Base-by-base conservation (phyloP, 2,113 vertebrate genomes). In the Peromyscus maniculatus region DNA sequence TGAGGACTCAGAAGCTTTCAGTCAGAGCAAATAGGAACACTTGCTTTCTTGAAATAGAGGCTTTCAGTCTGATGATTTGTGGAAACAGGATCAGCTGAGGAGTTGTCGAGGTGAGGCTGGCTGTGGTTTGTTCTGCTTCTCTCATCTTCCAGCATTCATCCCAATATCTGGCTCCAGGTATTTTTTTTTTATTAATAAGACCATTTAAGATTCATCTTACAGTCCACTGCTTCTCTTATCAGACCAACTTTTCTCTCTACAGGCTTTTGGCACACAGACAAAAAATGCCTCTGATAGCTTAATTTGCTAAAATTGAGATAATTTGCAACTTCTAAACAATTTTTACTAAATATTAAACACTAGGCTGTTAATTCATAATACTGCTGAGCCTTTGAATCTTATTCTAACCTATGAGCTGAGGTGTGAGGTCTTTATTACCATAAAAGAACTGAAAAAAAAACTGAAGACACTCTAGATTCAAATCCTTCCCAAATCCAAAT, bases 331-430 rank as follows among this genome's bases (percentile, higher is more conserved):
- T 91, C 57, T 15, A 55, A 39, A 55, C 55, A 39, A 24, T 52
- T 31, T 89, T 95, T 55, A 43, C 9, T 84, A 52, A 77, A 71
- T 66, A 59, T 84, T 78, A 87, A 52, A 43, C 84, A 94, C 66
- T 24, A 17, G 28, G 26, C 22, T 69, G 31, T 13, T 33, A 87
- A 74, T 52, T 62, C n/a, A 91, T 39, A 5, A 77, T 74, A 31
- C 26, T 74, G 1, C 36, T 77, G 69, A 17, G 16, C 9, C 77
- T 92, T 79, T 62, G 22, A 92, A 13, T 72, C 13, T 15, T 46
- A 5, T 74, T 88, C 52, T 78, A 28, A 28, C 78, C 26, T 87
- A 71, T 24, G 5, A 77, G 22, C 7, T 84, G 10, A 95, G 66
- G 46, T 89, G n/a, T 67, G 43, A 31, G 87, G 28, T 49, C 52